A percentile compares a stretch with the other conserved stretches of the same genome.
phyloP scores from a whole-genome alignment of 2,113 vertebrate species.

The Acinonyx jubatus region DNA sequence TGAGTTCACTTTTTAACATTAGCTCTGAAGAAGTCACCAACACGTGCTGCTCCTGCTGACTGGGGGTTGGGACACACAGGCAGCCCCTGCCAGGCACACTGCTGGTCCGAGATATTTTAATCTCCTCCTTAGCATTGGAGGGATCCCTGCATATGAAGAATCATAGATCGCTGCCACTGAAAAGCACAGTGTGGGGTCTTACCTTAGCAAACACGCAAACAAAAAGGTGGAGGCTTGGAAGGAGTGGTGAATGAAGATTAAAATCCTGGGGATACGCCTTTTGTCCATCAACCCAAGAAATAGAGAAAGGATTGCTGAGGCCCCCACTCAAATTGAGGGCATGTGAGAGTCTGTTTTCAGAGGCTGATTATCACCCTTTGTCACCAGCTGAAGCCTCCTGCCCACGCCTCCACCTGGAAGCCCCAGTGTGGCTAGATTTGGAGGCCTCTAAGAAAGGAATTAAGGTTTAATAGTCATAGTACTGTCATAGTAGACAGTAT shows the following conservation, averaged over 20 bases:
- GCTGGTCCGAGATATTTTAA: background rate
- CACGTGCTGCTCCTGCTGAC: background rate
- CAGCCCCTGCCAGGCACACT: rapidly evolving
- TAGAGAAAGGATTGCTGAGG: background rate
- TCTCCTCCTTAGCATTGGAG: background rate
- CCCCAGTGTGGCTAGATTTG: too few species aligned
- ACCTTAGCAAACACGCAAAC: background rate
- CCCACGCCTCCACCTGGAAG: too few species aligned
- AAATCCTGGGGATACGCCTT: rapidly evolving
- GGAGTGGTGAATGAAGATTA: rapidly evolving
- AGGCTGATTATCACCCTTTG: background rate
- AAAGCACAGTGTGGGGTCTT: background rate
- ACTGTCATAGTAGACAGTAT: background rate
- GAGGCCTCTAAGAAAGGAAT: background rate
- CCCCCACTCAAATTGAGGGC: background rate
- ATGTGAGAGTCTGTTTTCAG: background rate
- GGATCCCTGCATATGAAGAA: background rate
- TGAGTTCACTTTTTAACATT: background rate
- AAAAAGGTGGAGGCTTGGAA: background rate
- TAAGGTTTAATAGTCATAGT: too few species aligned
- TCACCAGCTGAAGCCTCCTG: background rate
- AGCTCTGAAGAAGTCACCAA: background rate
- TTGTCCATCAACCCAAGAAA: background rate
- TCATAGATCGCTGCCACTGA: background rate
- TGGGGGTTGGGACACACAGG: rapidly evolving